phyloP scores from a whole-genome alignment of 2,797 vertebrate genomes.

The Malacoraja senta region DNA sequence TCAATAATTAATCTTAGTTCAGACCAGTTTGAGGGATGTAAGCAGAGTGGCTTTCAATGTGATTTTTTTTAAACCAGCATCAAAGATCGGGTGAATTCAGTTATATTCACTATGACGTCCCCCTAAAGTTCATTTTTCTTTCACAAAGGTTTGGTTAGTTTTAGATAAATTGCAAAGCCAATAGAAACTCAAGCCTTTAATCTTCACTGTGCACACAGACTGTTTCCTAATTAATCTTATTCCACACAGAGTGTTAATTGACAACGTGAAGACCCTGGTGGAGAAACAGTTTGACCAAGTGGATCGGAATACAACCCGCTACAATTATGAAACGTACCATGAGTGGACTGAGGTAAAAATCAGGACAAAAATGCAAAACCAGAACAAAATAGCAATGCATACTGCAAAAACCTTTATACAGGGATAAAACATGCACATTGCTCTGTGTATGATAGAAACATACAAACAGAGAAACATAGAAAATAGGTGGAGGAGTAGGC shows the following conservation, averaged over 20 bases:
- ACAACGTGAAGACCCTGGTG: background rate
- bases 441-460: background rate
- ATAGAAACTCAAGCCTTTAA: background rate
- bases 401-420: background rate
- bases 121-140: too few species aligned
- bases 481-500: too few species aligned
- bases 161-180: background rate
- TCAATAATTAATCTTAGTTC: too few species aligned
- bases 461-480: too few species aligned
- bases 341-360: constrained; percentile 5
- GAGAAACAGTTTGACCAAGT: background rate
- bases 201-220: background rate
- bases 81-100: background rate
- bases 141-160: background rate
- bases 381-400: background rate
- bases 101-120: background rate
- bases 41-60: background rate
- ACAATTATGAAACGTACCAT: constrained; percentile 5
- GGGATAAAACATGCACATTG: background rate
- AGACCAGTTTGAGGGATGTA: background rate
- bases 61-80: background rate
- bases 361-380: background rate
- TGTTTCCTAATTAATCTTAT: background rate
- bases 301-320: background rate
- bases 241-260: background rate